Evolutionary conservation across 2,113 vertebrate genomes (phyloP).

Genomic region (Telmatochromis sp.): DNA sequence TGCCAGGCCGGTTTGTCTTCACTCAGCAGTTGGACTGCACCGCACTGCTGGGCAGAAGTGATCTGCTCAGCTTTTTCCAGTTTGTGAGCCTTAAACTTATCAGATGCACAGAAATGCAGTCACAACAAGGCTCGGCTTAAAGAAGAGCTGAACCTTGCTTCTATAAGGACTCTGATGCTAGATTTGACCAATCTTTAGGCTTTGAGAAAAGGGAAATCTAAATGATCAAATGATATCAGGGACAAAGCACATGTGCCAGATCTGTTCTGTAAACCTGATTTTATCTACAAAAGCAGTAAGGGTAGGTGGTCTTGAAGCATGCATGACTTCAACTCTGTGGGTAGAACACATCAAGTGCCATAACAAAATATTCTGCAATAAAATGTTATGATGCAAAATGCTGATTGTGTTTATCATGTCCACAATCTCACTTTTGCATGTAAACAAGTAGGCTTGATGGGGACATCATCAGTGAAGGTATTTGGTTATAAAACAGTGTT

Average conservation of each 20-base stretch:
- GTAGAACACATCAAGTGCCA: fast-evolving
- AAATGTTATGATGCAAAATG: neutral
- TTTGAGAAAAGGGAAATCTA: neutral
- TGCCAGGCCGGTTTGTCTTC: constrained; percentile 26
- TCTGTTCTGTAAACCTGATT: neutral
- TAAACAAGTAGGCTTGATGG: neutral
- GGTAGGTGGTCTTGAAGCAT: neutral
- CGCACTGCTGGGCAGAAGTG: constrained; percentile 4
- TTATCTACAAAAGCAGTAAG: neutral
- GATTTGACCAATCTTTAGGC: neutral
- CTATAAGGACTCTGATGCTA: neutral
- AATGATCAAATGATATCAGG: neutral
- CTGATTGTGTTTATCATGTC: neutral
- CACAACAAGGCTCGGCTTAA: neutral
- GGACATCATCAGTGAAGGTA: fast-evolving
- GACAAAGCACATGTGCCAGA: neutral
- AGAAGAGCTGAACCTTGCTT: neutral
- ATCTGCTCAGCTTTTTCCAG: constrained; percentile 34
- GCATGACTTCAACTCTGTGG: neutral
- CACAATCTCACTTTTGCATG: neutral
- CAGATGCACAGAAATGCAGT: neutral
- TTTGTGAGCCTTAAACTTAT: neutral
- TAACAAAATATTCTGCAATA: neutral
- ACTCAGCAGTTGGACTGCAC: constrained; percentile 39
- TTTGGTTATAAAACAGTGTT: neutral